Base-by-base conservation (phyloP, 2,113 vertebrate genomes). In the Podilymbus podiceps region DNA sequence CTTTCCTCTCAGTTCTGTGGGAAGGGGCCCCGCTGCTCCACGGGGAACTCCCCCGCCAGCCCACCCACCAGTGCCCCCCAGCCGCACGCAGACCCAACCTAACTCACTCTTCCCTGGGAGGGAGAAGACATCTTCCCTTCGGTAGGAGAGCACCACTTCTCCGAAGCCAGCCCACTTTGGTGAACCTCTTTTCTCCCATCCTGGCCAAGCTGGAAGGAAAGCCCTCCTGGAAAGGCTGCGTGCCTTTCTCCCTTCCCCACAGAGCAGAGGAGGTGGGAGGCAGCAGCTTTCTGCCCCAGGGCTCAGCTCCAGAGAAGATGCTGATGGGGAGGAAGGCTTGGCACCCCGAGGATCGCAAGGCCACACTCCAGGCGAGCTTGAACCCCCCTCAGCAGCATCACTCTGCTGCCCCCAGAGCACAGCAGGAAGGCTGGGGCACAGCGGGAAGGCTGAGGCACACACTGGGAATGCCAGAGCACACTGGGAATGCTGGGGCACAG, bases 11-110 rank as follows among this genome's bases (percentile, higher is more conserved):
- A 5, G 4, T 9, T n/a, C 19, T n/a, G 35, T 14, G 7, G 63
- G 63, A 62, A 25, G 7, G 33, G 17, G 5, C 12, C 14, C 11
- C 11, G 50, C 8, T 30, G 19, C 23, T 13, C 44, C 59, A 16
- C 0, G 4, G 30, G 15, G 85, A 5, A n/a, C n/a, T 20, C 15
- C 44, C 7, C 21, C 6, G 6, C 11, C 23, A 35, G 15, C 30
- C 64, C 23, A 42, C 18, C 30, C 64, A 68, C 9, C 52, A 8
- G 30, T 6, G 44, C 47, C 19, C 42, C 18, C 27, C 58, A 84
- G 40, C 25, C 22, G 38, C n/a, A 38, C 2, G 1, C 19, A 23
- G 47, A 38, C 16, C 20, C 18, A 22, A 23, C 21, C 11, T 30
- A 31, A 4, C 15, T 22, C 3, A 1, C n/a, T 22, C n/a, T 28